phyloP scores from a whole-genome alignment of 2,113 vertebrate genomes.

The Pseudolaguvia tuberculata region DNA sequence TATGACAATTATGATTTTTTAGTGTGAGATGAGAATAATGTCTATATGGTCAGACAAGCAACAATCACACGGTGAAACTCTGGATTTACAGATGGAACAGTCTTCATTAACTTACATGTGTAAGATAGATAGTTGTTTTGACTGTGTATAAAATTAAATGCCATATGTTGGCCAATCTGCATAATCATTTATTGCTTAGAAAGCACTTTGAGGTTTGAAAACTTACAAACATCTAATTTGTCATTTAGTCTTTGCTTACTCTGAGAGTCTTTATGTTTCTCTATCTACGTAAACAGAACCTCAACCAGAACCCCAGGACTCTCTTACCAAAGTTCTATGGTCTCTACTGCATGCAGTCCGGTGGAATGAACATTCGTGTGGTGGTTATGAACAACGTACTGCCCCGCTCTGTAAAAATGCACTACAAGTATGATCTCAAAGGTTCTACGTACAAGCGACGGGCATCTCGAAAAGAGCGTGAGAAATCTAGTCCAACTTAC shows the following conservation, averaged over 20 bases:
- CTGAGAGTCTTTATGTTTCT: too few species aligned
- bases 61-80: background rate
- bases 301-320: slow-evolving; percentile 74
- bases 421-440: slow-evolving; percentile 74
- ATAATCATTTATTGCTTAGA: too few species aligned
- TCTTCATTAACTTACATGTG: background rate
- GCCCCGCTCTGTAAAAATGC: slow-evolving; percentile 70
- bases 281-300: slow-evolving; percentile 57
- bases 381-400: slow-evolving; percentile 76
- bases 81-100: background rate
- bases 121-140: background rate
- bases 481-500: slow-evolving; percentile 66
- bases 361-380: slow-evolving; percentile 72
- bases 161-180: too few species aligned
- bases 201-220: too few species aligned
- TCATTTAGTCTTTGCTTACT: too few species aligned
- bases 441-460: slow-evolving; percentile 73
- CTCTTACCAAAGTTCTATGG: slow-evolving; percentile 74
- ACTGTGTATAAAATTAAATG: background rate
- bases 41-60: too few species aligned
- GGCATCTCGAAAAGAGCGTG: slow-evolving; percentile 69
- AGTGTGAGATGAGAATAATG: too few species aligned
- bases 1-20: too few species aligned
- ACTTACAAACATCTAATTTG: background rate
- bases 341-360: slow-evolving; percentile 72